Evolutionary conservation across 2,113 vertebrate genomes (phyloP), one percentile per base, ranked within the genome.

Genomic region (Neotoma lepida): DNA sequence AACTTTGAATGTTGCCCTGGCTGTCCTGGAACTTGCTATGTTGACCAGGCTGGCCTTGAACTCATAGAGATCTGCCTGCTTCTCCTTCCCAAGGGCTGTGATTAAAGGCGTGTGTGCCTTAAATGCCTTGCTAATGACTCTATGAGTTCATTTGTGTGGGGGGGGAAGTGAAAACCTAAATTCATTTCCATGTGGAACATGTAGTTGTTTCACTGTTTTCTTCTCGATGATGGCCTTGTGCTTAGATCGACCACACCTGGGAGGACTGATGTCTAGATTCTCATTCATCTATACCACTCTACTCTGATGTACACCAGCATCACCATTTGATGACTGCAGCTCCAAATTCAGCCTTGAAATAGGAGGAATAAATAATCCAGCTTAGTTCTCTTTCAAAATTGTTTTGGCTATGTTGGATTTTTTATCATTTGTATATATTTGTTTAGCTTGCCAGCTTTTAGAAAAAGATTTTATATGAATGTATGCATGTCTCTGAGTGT

Each of bases 381-480:
- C 7, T 86, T 81, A 86, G 12, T 89, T 91, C 33, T 84, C 95
- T 95, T 86, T 82, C 51, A 84, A 33, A 81, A 71, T 58, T 89
- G 51, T 46, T 82, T 82, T 90, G 35, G 56, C 9, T 58, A 28
- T 88, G 28, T 93, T 94, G 49, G 22, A 81, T 89, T 24, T 91
- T 91, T 95, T 70, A 35, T 8, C 26, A 84, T 41, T 93, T 87
- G 33, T 54, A 87, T 78, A 73, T 80, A 73, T 93, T 93, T 73
- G 58, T 49, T 63, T 90, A 84, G 63, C 64, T 78, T 86, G 35
- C 56, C 33, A 81, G 6, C 89, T 86, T 85, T 71, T 14, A 39
- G 46, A 89, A 77, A 51, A 66, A 66, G 13, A 66, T 66, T 66
- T 66, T 66, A 66, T 33, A 30, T 66, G 64, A 66, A 66, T 35